phyloP scores from a whole-genome alignment of 2,797 vertebrate species.

The Melanotaenia maccullochi region DNA sequence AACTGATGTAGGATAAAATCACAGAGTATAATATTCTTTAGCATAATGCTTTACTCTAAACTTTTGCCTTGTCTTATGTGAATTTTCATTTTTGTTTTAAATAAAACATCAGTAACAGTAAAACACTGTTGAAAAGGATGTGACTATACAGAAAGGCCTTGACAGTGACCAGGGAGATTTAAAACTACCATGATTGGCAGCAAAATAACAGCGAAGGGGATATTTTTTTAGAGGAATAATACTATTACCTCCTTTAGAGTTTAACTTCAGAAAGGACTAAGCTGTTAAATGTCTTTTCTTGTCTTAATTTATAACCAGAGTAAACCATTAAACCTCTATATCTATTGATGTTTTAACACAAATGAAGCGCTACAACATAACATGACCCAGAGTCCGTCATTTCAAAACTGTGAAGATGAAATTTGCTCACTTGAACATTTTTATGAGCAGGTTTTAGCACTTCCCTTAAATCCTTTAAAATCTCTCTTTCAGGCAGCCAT shows the following conservation, averaged over 20 bases:
- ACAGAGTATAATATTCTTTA: background rate
- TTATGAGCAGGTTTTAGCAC: conserved; percentile 43
- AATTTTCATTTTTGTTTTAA: background rate
- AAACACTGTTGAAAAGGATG: too few species aligned
- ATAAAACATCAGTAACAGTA: too few species aligned
- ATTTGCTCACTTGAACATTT: conserved; percentile 24
- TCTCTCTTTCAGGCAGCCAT: conserved; percentile 54
- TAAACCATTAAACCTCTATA: background rate
- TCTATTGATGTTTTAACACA: background rate
- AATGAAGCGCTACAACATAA: background rate
- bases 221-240: background rate
- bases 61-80: background rate
- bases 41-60: background rate
- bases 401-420: conserved; percentile 16
- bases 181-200: background rate
- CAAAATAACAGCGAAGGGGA: background rate
- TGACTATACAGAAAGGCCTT: background rate
- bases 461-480: conserved; percentile 53
- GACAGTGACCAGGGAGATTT: background rate
- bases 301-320: background rate
- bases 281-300: background rate
- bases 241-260: background rate
- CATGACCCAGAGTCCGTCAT: background rate
- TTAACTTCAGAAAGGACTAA: background rate
- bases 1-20: background rate